Percentiles rank a stretch among this genome's conserved stretches.
These are phyloP conservation scores for Coptodon rendalli DNA, from an alignment of 2,113 vertebrate genomes.

Conservation along the genomic window DNA sequence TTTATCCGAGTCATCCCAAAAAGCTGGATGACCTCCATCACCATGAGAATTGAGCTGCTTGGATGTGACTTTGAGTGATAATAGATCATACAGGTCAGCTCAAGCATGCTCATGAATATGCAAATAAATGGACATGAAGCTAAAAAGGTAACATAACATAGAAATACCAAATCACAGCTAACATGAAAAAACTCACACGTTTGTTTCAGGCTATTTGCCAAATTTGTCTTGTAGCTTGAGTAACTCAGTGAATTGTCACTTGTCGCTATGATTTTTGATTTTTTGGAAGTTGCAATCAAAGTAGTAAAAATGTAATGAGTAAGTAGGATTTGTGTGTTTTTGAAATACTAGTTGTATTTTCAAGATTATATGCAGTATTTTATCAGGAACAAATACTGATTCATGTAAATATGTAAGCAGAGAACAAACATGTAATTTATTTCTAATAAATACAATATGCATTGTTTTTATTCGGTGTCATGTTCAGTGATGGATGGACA, in stretches of 20 bases:
- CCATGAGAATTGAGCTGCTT: constrained; percentile 87
- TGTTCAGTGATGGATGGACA: neutral
- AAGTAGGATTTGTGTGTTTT: neutral
- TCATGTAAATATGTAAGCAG: constrained; percentile 50
- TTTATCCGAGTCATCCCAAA: constrained; percentile 85
- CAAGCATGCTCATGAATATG: neutral
- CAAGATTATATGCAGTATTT: neutral
- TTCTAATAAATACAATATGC: constrained; percentile 30
- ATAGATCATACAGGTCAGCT: neutral
- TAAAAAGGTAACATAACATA: neutral
- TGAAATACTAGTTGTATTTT: neutral
- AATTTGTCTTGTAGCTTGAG: neutral
- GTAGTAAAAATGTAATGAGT: neutral
- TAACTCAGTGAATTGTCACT: neutral
- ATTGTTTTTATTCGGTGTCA: neutral
- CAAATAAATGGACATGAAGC: neutral
- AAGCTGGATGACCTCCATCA: constrained; percentile 80
- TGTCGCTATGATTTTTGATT: neutral
- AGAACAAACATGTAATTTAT: constrained; percentile 13
- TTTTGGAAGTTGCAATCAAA: neutral
- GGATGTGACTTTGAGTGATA: constrained; percentile 83
- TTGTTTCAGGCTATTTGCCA: neutral
- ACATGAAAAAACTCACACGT: neutral
- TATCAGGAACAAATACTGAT: neutral
- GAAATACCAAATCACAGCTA: neutral